These are phyloP conservation scores for Lethenteron reissneri DNA, from an alignment of 2,113 vertebrate genomes.

Conservation along the genomic window DNA sequence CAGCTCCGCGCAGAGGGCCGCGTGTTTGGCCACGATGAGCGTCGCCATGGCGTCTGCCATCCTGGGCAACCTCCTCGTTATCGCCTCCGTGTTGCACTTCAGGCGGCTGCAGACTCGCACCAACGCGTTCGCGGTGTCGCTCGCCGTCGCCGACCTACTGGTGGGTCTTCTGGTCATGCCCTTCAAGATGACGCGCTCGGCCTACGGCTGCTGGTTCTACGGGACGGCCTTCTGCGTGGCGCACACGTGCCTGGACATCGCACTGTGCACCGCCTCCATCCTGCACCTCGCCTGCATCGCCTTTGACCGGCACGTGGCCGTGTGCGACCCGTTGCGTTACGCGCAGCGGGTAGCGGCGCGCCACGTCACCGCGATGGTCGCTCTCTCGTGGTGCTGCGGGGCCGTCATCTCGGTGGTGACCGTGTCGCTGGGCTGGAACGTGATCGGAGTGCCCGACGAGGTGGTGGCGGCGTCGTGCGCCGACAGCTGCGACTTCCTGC, in stretches of 20 bases:
- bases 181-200: constrained; percentile 15
- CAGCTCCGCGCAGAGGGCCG: no score
- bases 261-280: constrained; percentile 21
- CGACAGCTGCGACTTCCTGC: constrained; percentile 36
- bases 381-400: constrained; percentile 46
- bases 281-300: constrained; percentile 26
- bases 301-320: constrained; percentile 18
- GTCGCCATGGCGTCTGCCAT: constrained; percentile 12
- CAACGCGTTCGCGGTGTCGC: constrained; percentile 19
- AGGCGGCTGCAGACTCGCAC: constrained; percentile 19
- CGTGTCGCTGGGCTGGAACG: constrained; percentile 83
- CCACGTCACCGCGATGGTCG: constrained; percentile 37
- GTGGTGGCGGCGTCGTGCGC: not conserved
- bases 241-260: constrained; percentile 20
- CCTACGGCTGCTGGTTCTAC: constrained; percentile 23
- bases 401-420: constrained; percentile 43
- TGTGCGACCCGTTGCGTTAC: constrained; percentile 20
- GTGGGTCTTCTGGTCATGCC: constrained; percentile 18
- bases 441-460: constrained; percentile 26
- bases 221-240: constrained; percentile 16
- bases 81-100: constrained; percentile 17
- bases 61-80: constrained; percentile 20
- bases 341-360: constrained; percentile 32
- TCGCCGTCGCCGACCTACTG: constrained; percentile 18
- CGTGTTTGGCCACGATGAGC: constrained; percentile 18